Percentiles rank a stretch among this genome's conserved stretches.
These are phyloP conservation scores for Drosophila navojoa DNA, from an alignment of 1,140 invertebrate species.

Conservation along the genomic window DNA sequence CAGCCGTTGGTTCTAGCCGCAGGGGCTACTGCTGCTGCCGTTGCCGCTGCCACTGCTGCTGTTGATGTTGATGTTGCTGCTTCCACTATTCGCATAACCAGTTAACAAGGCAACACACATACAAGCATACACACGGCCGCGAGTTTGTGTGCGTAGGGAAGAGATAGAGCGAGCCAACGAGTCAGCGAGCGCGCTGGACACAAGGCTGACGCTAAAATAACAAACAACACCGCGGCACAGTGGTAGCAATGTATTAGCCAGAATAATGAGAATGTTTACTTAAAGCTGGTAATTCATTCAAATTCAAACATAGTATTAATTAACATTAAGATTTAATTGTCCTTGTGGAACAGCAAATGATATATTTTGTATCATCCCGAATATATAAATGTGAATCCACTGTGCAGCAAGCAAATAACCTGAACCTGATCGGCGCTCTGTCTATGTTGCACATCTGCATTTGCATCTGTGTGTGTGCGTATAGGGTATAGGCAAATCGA, in stretches of 20 bases:
- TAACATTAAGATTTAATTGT: no score
- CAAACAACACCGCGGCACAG: constrained; percentile 38
- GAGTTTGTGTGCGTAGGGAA: constrained; percentile 31
- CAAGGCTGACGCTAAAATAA: constrained; percentile 29
- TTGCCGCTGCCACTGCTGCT: constrained; percentile 14
- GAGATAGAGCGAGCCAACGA: constrained; percentile 1
- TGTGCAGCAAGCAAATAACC: constrained; percentile 53
- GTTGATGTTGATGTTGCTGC: constrained; percentile 20
- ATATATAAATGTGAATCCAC: constrained; percentile 18
- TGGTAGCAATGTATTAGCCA: constrained; percentile 15
- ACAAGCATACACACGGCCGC: constrained; percentile 22
- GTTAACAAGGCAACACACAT: constrained; percentile 63
- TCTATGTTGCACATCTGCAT: constrained; percentile 53
- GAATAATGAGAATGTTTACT: no score
- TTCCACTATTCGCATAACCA: constrained; percentile 74
- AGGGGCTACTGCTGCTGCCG: constrained; percentile 44
- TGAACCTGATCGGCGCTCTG: constrained; percentile 65
- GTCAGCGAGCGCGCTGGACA: neutral
- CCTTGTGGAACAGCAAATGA: no score
- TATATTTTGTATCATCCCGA: neutral
- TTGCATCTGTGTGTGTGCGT: constrained; percentile 17
- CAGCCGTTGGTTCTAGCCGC: constrained; percentile 66
- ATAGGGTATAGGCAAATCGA: constrained; percentile 16
- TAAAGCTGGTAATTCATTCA: no score
- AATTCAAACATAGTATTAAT: no score